Conservation (phyloP, 2,113 vertebrate genomes). For the Chaetodon trifascialis region DNA sequence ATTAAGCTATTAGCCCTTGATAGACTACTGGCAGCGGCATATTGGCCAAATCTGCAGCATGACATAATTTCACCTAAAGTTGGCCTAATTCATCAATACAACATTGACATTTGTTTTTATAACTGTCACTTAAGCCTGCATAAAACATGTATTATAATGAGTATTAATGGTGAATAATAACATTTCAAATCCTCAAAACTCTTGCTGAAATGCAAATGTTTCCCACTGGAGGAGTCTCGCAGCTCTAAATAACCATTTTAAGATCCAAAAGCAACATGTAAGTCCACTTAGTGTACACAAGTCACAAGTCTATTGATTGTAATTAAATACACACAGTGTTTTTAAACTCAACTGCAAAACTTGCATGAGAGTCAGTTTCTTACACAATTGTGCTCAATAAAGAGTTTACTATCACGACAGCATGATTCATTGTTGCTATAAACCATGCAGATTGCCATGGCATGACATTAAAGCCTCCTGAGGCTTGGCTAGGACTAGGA, state of each 20-base stretch:
- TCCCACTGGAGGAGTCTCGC: neutral
- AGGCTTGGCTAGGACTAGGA: slow-evolving; percentile 34
- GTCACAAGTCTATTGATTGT: neutral
- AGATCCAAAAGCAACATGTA: neutral
- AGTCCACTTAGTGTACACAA: neutral
- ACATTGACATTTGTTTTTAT: slow-evolving; percentile 33
- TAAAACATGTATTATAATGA: slow-evolving; percentile 7
- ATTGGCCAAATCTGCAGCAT: slow-evolving; percentile 49
- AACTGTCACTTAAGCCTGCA: slow-evolving; percentile 6
- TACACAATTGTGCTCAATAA: slow-evolving; percentile 32
- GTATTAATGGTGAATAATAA: neutral
- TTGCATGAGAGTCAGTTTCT: neutral
- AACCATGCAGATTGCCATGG: slow-evolving; percentile 50
- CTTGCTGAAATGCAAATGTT: neutral
- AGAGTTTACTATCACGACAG: slow-evolving; percentile 31
- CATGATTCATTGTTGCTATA: slow-evolving; percentile 60
- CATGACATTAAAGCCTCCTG: slow-evolving; percentile 56
- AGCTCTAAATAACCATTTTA: neutral
- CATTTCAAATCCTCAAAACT: slow-evolving; percentile 10
- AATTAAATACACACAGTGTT: neutral
- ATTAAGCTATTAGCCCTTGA: slow-evolving; percentile 64
- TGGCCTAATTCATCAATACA: slow-evolving; percentile 30
- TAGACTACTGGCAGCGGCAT: slow-evolving; percentile 47
- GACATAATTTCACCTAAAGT: slow-evolving; percentile 49
- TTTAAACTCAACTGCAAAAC: neutral